phyloP scores from a whole-genome alignment of 2,797 vertebrate genomes.

The Mastacembelus armatus region DNA sequence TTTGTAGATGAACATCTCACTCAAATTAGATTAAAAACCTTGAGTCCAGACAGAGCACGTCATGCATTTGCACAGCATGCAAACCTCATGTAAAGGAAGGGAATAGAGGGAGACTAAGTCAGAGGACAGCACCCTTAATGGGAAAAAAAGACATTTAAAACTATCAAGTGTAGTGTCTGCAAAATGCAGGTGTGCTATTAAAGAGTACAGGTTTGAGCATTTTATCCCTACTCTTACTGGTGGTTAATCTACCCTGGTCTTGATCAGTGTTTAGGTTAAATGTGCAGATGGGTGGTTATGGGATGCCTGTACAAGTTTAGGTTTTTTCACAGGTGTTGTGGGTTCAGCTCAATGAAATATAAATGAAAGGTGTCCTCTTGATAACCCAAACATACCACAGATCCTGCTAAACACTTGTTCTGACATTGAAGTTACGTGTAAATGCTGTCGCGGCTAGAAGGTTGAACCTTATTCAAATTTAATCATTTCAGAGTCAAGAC shows the following conservation, averaged over 20 bases:
- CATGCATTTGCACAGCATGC: constrained; percentile 61
- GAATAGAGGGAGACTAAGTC: not conserved
- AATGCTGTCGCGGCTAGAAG: no score
- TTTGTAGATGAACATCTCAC: constrained; percentile 31
- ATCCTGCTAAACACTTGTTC: no score
- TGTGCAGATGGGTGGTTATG: not conserved
- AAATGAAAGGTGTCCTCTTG: constrained; percentile 8
- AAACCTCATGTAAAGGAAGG: constrained; percentile 72
- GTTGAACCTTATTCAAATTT: no score
- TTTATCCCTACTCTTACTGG: no score
- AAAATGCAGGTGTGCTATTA: no score
- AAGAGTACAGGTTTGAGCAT: no score
- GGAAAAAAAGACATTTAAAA: not conserved
- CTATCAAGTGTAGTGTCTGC: no score
- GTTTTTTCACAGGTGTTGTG: not conserved
- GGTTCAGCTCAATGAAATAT: constrained; percentile 16
- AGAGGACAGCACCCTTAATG: not conserved
- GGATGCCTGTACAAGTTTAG: not conserved
- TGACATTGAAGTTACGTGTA: no score
- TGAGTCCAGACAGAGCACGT: not conserved
- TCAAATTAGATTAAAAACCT: constrained; percentile 72
- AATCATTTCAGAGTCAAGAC: no score
- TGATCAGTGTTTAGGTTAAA: constrained; percentile 6
- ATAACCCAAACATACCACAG: not conserved
- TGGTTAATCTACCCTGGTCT: not conserved